Evolutionary conservation across 2,113 vertebrate species (phyloP).

Genomic region (Perccottus glenii): DNA sequence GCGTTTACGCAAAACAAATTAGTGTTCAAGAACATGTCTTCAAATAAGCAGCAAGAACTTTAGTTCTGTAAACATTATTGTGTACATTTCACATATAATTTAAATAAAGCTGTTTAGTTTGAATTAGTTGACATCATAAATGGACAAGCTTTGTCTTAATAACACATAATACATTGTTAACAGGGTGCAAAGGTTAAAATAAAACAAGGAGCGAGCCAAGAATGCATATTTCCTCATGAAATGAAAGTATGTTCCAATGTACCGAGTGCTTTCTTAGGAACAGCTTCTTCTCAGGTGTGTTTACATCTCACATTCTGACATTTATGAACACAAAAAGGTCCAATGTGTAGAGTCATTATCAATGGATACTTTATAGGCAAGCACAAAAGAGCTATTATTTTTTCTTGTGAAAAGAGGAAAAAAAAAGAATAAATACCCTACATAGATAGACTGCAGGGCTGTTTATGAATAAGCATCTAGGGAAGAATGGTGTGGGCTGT

Average conservation of each 20-base stretch:
- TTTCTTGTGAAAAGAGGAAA: neutral
- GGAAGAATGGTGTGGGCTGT: neutral
- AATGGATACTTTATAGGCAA: slow-evolving; percentile 48
- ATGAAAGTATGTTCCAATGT: no score
- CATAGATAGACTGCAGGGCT: neutral
- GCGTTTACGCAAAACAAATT: slow-evolving; percentile 10
- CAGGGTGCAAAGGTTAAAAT: no score
- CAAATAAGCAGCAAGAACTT: neutral
- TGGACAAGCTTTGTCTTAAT: no score
- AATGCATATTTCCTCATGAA: neutral
- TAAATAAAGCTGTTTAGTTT: no score
- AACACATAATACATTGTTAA: no score
- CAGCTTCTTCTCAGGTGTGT: slow-evolving; percentile 47
- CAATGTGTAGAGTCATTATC: slow-evolving; percentile 32
- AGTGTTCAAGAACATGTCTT: slow-evolving; percentile 11
- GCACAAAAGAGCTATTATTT: slow-evolving; percentile 50
- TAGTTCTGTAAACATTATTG: neutral
- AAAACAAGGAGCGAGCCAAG: no score
- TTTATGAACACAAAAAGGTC: slow-evolving; percentile 41
- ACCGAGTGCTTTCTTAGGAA: no score
- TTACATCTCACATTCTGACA: slow-evolving; percentile 59
- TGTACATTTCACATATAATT: no score
- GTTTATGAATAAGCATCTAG: slow-evolving; percentile 18
- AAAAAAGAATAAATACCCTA: neutral
- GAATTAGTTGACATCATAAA: no score